Percentiles rank a stretch among this genome's conserved stretches.
phyloP scores from a whole-genome alignment of 2,113 vertebrate genomes.

The Nanorana parkeri region DNA sequence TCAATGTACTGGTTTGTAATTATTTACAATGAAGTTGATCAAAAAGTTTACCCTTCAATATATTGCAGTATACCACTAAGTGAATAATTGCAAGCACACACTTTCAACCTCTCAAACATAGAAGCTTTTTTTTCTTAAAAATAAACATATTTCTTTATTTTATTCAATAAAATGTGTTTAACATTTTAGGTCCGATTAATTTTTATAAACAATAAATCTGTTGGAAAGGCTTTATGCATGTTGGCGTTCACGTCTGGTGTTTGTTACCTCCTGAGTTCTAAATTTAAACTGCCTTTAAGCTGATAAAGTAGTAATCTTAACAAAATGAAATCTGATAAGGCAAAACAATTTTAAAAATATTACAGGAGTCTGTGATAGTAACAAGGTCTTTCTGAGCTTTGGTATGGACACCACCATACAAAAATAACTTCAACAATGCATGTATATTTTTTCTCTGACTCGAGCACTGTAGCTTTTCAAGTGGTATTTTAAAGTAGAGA shows the following conservation, averaged over 20 bases:
- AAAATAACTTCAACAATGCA: conserved; percentile 69
- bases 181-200: conserved; percentile 74
- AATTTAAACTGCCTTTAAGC: conserved; percentile 72
- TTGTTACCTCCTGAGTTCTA: conserved; percentile 78
- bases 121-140: conserved; percentile 75
- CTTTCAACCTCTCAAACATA: conserved; percentile 72
- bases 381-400: conserved; percentile 75
- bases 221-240: conserved; percentile 56
- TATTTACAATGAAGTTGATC: background rate
- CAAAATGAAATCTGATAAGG: conserved; percentile 49
- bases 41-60: background rate
- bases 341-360: conserved; percentile 48
- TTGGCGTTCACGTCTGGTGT: conserved; percentile 46
- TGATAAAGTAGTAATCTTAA: conserved; percentile 68
- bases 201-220: conserved; percentile 72
- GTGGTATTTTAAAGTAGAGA: conserved; percentile 66
- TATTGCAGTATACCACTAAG: background rate
- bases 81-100: conserved; percentile 48
- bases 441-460: conserved; percentile 72
- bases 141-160: conserved; percentile 78
- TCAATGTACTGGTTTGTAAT: too few relatives aligned
- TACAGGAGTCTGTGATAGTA: conserved; percentile 67
- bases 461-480: conserved; percentile 70
- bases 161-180: conserved; percentile 77
- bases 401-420: conserved; percentile 74